Evolutionary conservation across 2,797 vertebrate species (phyloP), one percentile per base, ranked within the genome.

Genomic region (Clarias pachynema): DNA sequence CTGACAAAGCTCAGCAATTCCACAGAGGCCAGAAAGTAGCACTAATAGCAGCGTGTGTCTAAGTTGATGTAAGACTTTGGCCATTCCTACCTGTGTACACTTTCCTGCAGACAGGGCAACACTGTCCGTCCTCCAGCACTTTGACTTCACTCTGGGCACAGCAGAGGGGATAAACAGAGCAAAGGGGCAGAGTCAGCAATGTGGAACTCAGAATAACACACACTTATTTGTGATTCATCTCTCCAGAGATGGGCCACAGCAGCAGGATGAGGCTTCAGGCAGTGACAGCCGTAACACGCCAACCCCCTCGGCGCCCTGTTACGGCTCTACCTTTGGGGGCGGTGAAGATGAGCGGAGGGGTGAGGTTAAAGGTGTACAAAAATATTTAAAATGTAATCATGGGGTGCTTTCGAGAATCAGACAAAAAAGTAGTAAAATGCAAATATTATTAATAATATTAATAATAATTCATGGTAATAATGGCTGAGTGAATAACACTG

Each of bases 31-130:
- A 57, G 4, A 75, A 56, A 84, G 86, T 12, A 63, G 56, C 82
- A 81, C 78, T 87, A 81, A 84, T 84, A 60, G 73, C 34, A 44
- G 60, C 22, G 31, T 65, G 44, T 59, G 68, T 60, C 69, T 49
- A 56, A 79, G 77, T 68, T 86, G 81, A 85, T 83, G 87, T 86
- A 84, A 87, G 86, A 77, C 78, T 60, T 84, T 84, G 60, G 49
- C 49, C 77, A 37, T 57, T 83, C 93, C 14, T 88, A 97, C 97
- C 96, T 56, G 89, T 89, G 83, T 94, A 91, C 53, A 92, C 90
- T 81, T 86, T 94, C 81, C 91, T 95, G 86, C 97, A 98, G 53
- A 95, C 89, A 0, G 97, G 96, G 90, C 97, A 98, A 89, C 97
- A 98, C 88, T 89, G 91, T 56, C 92, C 95, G 0, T 95, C 93